Evolutionary conservation across 23 tunicate species (phyloP), one percentile per base, ranked within the genome.

Genomic region (Phallusia fumigata): DNA sequence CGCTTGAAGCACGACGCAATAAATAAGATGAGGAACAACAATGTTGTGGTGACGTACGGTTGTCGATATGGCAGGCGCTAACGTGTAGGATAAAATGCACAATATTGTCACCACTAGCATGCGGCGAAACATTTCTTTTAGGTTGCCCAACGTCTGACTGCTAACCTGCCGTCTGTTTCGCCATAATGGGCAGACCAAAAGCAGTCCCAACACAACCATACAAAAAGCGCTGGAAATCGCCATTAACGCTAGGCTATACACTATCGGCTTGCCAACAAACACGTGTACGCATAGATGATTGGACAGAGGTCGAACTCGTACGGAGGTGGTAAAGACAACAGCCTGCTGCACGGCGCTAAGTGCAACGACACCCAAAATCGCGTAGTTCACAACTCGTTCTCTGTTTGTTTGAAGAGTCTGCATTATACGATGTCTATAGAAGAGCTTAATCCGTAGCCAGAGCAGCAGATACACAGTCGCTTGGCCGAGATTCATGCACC

Each of bases 11-110:
- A 58, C 69, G 26, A 58, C 8, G 69, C 69, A 58, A 13, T 58
- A 58, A 6, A 58, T 58, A 22, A 24, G 26, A 24, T 58, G 69
- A 8, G 69, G 28, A 1, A 58, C 69, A 58, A 58, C 69, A 22
- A 58, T 58, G 69, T 58, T 58, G 69, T 24, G 69, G 16, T 58
- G 69, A 24, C 69, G 69, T 58, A 58, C 28, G 28, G 69, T 58
- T 11, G 69, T 16, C 69, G 69, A 58, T 21, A 58, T 24, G 11
- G 69, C 69, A 24, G 69, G 69, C 28, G 69, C 69, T 24, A 58
- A 24, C 28, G 13, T 24, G 69, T 21, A 58, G 26, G 69, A 58
- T 21, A 22, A 58, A 58, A 58, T 58, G 16, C 69, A 58, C 28
- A 58, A 24, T 5, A 58, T 58, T 11, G 69, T 58, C 15, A 58